Evolutionary conservation across 2,113 vertebrate genomes (phyloP), one percentile per base, ranked within the genome.

Genomic region (Calyptommatus sinebrachiatus): DNA sequence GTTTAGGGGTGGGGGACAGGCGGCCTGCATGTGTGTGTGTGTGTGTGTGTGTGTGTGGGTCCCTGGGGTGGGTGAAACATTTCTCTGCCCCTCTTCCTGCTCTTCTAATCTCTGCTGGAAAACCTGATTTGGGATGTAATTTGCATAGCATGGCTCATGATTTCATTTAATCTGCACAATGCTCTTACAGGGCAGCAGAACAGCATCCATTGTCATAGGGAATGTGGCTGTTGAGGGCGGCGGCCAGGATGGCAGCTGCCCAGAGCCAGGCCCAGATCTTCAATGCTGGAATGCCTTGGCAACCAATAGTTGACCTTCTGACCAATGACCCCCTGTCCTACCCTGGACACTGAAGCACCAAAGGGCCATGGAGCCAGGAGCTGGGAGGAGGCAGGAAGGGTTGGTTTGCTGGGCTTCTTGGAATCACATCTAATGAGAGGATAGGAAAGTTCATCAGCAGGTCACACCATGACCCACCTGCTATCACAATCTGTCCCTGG

Each of bases 121-220:
- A 95, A 95, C 95, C 94, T 95, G 94, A 94, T 92, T 94, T 89
- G 91, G 93, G 94, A 93, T 95, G 95, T 95, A 94, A 97, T 96
- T 96, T 95, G 94, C 94, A 95, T 94, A 93, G 93, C 94, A 88
- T 95, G 95, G 95, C 94, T 96, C 94, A 92, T 93, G 93, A 93
- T 95, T 96, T 93, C 94, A 93, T 96, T 91, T 95, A 96, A 94
- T 87, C 89, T 83, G 41, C 74, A 65, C 85, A 94, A 97, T 96
- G 95, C 94, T 95, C 94, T 96, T 94, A 96, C 9, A n/a, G 83
- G 88, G 84, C 78, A 88, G 84, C 78, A 88, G 92, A 90, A 90
- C 89, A 92, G 91, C 89, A 77, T 91, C 92, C 94, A 89, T 94
- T 94, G 94, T 94, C 93, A 77, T 88, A 92, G 92, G 92, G 89